Percentiles rank a stretch among this genome's conserved stretches.
These are phyloP conservation scores for Aldabrachelys gigantea DNA, from an alignment of 2,113 vertebrate species.

Conservation along the genomic window DNA sequence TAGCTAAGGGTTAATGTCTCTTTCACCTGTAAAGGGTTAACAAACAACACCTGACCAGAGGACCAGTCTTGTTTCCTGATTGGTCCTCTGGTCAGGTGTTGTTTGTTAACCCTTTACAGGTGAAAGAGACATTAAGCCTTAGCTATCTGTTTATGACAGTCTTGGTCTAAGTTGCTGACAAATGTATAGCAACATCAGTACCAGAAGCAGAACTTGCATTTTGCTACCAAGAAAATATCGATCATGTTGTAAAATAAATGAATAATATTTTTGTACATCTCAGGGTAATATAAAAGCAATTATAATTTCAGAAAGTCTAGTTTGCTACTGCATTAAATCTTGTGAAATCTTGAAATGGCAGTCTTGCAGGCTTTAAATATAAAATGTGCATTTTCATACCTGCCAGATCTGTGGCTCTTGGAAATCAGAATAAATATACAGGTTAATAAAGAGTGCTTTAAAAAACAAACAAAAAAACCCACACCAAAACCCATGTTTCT, in stretches of 20 bases:
- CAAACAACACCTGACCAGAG: no score
- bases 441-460: background rate
- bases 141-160: no score
- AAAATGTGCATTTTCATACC: background rate
- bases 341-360: conserved; percentile 18
- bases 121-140: no score
- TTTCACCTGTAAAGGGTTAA: no score
- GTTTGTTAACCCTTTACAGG: no score
- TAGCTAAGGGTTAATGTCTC: no score
- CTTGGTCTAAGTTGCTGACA: conserved; percentile 1
- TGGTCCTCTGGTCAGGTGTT: no score
- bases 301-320: conserved; percentile 16
- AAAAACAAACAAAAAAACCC: background rate
- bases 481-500: background rate
- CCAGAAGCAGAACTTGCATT: conserved; percentile 22
- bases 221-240: background rate
- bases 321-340: conserved; percentile 11
- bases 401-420: background rate
- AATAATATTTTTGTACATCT: conserved; percentile 35
- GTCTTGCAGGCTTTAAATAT: conserved; percentile 7
- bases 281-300: background rate
- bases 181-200: background rate
- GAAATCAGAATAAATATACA: background rate
- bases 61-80: no score
- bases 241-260: background rate